Conservation (phyloP, 2,797 vertebrate genomes). For the Periophthalmus magnuspinnatus region DNA sequence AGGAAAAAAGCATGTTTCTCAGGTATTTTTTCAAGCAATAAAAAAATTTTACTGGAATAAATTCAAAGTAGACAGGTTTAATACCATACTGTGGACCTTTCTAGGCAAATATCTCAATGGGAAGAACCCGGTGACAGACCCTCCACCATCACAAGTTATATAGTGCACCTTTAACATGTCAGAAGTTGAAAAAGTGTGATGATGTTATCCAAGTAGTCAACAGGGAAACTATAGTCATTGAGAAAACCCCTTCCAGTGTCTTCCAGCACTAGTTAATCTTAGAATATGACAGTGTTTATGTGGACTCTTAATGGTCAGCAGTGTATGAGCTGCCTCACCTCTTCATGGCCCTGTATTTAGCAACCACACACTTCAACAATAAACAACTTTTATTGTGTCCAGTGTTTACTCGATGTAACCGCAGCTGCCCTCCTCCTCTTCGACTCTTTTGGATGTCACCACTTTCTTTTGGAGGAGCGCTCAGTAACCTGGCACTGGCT, state of each 20-base stretch:
- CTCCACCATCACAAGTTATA: background rate
- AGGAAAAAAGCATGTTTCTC: background rate
- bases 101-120: background rate
- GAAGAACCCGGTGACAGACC: background rate
- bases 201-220: background rate
- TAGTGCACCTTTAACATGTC: background rate
- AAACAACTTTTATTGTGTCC: conserved; percentile 33
- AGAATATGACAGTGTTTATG: conserved; percentile 21
- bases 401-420: conserved; percentile 60
- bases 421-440: background rate
- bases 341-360: conserved; percentile 11
- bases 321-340: conserved; percentile 15
- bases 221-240: conserved; percentile 7
- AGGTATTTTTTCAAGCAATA: background rate
- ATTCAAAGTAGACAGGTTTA: too few species aligned
- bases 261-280: conserved; percentile 16
- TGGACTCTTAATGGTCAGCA: conserved; percentile 30
- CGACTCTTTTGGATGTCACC: conserved; percentile 35
- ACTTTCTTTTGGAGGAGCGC: conserved; percentile 46
- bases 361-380: conserved; percentile 12
- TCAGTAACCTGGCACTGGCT: conserved; percentile 48
- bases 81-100: too few species aligned
- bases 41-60: background rate
- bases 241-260: conserved; percentile 1
- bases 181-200: background rate